These are phyloP conservation scores for Strigops habroptila DNA, from an alignment of 2,113 vertebrate genomes.

Conservation along the genomic window DNA sequence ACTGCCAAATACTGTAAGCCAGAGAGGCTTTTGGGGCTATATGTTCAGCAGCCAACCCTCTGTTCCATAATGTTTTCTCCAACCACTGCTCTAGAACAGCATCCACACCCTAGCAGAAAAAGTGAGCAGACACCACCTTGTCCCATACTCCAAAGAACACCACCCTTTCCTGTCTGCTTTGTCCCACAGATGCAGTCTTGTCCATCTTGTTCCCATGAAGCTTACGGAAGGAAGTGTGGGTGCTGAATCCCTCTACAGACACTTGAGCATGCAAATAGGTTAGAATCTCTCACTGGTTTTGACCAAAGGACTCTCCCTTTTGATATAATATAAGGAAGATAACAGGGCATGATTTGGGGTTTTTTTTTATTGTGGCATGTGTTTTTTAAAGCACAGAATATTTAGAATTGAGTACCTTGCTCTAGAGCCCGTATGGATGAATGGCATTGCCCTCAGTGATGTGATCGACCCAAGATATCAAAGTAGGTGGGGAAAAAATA, in stretches of 20 bases:
- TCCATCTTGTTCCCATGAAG: not conserved
- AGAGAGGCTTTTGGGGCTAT: not conserved
- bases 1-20: not conserved
- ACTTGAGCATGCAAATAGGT: not conserved
- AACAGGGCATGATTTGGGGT: not conserved
- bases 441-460: not conserved
- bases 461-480: not conserved
- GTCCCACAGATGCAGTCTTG: fast-evolving
- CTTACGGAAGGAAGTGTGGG: not conserved
- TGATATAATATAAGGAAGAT: not conserved
- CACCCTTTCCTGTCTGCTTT: not conserved
- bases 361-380: not conserved
- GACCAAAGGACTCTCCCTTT: not conserved
- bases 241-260: not conserved
- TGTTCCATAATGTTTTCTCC: not conserved
- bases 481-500: not conserved
- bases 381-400: not conserved
- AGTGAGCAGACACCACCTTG: not conserved
- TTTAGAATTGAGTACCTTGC: not conserved
- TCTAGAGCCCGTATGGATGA: not conserved
- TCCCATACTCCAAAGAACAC: not conserved
- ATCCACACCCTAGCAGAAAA: not conserved
- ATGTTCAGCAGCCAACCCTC: not conserved
- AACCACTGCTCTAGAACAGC: not conserved
- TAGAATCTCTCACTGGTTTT: not conserved